Evolutionary conservation across 1,140 invertebrate species (phyloP).

Genomic region (Ylistrum balloti): DNA sequence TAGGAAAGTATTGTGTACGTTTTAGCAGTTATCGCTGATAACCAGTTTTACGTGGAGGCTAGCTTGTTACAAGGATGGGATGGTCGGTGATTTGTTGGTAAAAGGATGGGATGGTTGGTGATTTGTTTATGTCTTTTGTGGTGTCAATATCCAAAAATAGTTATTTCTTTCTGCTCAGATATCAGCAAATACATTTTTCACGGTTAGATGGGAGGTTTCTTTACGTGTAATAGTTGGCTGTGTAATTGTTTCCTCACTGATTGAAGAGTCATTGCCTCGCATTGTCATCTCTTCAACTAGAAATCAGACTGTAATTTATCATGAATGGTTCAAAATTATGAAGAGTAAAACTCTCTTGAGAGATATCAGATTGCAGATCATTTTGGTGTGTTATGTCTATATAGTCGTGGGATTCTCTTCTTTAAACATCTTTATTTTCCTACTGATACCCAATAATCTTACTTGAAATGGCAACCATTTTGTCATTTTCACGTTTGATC

Average conservation of each 20-base stretch:
- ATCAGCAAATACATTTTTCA: slow-evolving; percentile 34
- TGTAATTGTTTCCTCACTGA: slow-evolving; percentile 12
- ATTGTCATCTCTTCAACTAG: slow-evolving; percentile 4
- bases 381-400: not conserved
- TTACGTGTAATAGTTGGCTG: not conserved
- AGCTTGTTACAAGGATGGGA: not conserved
- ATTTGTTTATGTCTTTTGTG: slow-evolving; percentile 3
- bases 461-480: not conserved
- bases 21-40: too few species aligned
- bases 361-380: not conserved
- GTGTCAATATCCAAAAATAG: slow-evolving; percentile 31
- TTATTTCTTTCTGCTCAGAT: slow-evolving; percentile 34
- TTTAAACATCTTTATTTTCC: not conserved
- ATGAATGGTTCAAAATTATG: slow-evolving; percentile 19
- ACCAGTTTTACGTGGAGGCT: not conserved
- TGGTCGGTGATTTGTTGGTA: not conserved
- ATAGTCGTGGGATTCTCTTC: not conserved
- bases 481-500: not conserved
- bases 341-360: not conserved
- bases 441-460: not conserved
- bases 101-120: not conserved
- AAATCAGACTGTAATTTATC: not conserved
- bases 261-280: not conserved
- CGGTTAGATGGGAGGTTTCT: not conserved
- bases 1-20: too few species aligned